Base-by-base conservation (phyloP, 2,113 vertebrate genomes). In the Suricata suricatta region DNA sequence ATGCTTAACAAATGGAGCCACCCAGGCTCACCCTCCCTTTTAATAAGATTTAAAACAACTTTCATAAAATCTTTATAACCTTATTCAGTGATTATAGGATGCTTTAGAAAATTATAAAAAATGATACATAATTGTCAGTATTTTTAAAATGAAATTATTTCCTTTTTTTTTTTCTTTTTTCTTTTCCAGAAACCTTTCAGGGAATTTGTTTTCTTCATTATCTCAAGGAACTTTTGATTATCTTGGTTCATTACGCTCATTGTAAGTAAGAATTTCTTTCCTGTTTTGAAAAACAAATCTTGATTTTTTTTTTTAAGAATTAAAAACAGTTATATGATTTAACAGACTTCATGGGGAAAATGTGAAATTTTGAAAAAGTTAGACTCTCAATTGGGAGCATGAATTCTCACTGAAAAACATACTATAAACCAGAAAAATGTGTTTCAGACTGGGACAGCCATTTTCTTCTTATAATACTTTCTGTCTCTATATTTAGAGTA, bases 121-220 rank as follows among this genome's bases (percentile, higher is more conserved):
- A 76, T 68, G 41, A 52, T 71, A 19, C 17, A 3, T 84, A 83
- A 29, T 83, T 60, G 3, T 94, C 85, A 13, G 2, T 69, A 17
- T 90, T 92, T 79, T 38, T 71, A 2, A 80, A 19, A 90, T 97
- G 14, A 92, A 74, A 81, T 97, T 27, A 0, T 93, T 44, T 80
- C 14, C 3, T 31, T 47, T 64, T 44, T 76, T 17, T 41, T 96
- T 98, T 44, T 76, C 15, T 41, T 96, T 98, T 88, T 95, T 98
- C 90, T 95, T 97, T 96, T 50, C 35, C 98, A 99, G 99, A 94
- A 99, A 99, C 97, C 99, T 99, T 98, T 99, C 99, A 79, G 99
- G 99, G 94, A 99, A 99, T 98, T 98, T 99, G 80, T 99, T 99
- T 99, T 99, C 99, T 41, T 99, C 99, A 1, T 97, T 99, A 98